These are phyloP conservation scores for Stichopus horrens DNA, from an alignment of 53 echinoderm and acorn worm species.

Conservation along the genomic window DNA sequence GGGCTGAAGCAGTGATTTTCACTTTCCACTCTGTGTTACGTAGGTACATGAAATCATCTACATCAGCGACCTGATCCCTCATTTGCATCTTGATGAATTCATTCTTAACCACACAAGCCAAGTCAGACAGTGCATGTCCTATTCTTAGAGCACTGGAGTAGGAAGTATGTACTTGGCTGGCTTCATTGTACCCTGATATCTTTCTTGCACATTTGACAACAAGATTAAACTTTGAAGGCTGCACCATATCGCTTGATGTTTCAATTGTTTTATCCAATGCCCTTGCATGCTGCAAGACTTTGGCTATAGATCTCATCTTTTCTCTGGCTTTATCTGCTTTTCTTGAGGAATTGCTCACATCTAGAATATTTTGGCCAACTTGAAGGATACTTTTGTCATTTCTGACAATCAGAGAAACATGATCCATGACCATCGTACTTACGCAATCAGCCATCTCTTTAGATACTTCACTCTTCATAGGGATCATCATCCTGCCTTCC, in stretches of 20 bases:
- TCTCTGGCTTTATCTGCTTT: constrained; percentile 13
- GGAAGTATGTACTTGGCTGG: not conserved
- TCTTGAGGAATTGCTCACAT: constrained; percentile 10
- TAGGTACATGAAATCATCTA: constrained; percentile 45
- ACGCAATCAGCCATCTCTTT: constrained; percentile 1
- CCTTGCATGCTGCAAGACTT: not conserved
- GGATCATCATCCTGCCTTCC: constrained; percentile 8
- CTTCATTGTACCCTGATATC: not conserved
- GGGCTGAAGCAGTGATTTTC: constrained; percentile 36
- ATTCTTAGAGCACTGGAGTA: constrained; percentile 19
- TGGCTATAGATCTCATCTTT: constrained; percentile 24
- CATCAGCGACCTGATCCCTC: not conserved
- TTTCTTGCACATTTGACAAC: not conserved
- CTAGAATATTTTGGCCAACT: constrained; percentile 12
- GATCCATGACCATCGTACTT: not conserved
- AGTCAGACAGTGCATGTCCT: constrained; percentile 27
- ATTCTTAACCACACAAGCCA: constrained; percentile 8
- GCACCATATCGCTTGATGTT: not conserved
- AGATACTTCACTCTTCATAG: not conserved
- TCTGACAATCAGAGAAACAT: not conserved
- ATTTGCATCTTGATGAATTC: constrained; percentile 22
- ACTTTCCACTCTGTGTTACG: constrained; percentile 16
- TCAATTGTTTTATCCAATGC: constrained; percentile 5
- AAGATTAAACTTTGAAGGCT: constrained; percentile 7
- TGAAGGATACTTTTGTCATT: constrained; percentile 17